Conservation (phyloP, 2,113 vertebrate species). For the Stigmatopora argus region DNA sequence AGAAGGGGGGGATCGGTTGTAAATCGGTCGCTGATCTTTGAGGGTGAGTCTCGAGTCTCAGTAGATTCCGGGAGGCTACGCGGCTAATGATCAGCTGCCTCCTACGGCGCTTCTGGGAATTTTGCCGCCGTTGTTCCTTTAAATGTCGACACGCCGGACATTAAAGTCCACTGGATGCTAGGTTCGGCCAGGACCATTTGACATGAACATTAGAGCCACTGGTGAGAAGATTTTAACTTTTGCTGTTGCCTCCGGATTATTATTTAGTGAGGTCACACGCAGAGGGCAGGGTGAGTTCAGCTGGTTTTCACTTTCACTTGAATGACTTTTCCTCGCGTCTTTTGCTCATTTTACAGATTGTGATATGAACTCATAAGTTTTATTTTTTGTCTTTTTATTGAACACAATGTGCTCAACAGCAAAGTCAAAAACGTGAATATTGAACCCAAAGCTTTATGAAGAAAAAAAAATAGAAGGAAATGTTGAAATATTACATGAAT, state of each 20-base stretch:
- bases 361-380: neutral
- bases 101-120: conserved; percentile 29
- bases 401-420: too few relatives aligned
- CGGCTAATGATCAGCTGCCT: conserved; percentile 69
- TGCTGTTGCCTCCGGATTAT: conserved; percentile 26
- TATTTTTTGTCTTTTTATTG: neutral
- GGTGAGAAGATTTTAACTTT: conserved; percentile 6
- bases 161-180: neutral
- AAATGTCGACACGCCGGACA: neutral
- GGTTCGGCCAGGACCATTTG: neutral
- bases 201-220: neutral
- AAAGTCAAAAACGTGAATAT: too few relatives aligned
- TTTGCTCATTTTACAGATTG: neutral
- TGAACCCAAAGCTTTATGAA: too few relatives aligned
- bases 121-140: neutral
- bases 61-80: conserved; percentile 59
- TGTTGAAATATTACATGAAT: too few relatives aligned
- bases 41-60: conserved; percentile 49
- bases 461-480: too few relatives aligned
- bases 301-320: neutral
- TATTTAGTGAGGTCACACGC: conserved; percentile 17
- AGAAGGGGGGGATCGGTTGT: conserved; percentile 38
- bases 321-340: neutral
- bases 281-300: neutral
- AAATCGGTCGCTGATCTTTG: conserved; percentile 61